Conservation (phyloP, 2,113 vertebrate species). For the Actenoides lindsayi region DNA sequence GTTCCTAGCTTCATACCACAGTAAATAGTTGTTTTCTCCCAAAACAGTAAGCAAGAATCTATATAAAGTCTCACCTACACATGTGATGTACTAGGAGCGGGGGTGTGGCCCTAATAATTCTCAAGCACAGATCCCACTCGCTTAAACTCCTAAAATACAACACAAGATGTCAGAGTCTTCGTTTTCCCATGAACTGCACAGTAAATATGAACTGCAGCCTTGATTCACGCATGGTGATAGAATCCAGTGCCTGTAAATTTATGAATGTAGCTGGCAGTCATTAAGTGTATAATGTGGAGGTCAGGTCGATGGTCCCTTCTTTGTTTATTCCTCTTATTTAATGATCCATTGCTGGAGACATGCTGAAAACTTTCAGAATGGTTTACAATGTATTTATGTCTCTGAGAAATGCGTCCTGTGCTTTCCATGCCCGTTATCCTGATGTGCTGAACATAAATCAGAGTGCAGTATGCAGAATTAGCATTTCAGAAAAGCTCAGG, state of each 20-base stretch:
- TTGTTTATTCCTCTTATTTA: conserved; percentile 47
- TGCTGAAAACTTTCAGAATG: conserved; percentile 3
- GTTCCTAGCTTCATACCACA: background rate
- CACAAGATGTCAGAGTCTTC: background rate
- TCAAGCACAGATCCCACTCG: background rate
- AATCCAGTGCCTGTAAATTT: conserved; percentile 38
- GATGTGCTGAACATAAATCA: conserved; percentile 4
- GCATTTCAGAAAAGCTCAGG: background rate
- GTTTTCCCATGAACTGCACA: background rate
- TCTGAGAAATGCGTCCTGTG: background rate
- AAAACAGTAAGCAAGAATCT: background rate
- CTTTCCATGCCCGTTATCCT: conserved; percentile 11
- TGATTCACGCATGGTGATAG: conserved; percentile 21
- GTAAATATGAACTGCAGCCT: background rate
- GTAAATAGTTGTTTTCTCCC: background rate
- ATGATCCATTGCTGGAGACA: background rate
- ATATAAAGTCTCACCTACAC: background rate
- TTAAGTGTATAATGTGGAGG: background rate
- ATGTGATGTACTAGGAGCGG: background rate
- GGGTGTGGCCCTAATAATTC: background rate
- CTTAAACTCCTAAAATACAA: background rate
- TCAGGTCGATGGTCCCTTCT: background rate
- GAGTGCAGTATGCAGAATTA: background rate
- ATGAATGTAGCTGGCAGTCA: conserved; percentile 39
- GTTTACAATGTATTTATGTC: background rate